Evolutionary conservation across 2,888 invertebrate genomes (phyloP), one percentile per base, ranked within the genome.

Genomic region (Drosophila emarginata): DNA sequence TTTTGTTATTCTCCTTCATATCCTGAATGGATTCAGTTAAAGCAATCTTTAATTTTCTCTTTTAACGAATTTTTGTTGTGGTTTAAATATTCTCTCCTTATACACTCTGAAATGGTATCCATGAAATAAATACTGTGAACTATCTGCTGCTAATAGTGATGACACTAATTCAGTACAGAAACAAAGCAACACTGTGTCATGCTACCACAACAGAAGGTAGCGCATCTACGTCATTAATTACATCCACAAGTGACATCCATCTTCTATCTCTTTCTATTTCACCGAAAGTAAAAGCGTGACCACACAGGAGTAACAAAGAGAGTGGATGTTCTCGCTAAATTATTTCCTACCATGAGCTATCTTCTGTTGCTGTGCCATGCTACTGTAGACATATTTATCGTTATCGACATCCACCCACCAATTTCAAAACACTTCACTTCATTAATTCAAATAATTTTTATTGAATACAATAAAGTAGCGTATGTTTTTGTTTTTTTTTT

Each of bases 1-100:
- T 96, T 79, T 93, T 90, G 64, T 83, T 89, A 64, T 82, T 89
- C 64, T 91, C 90, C 79, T 91, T 91, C 91, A 91, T 91, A 61
- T 32, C 57, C 39, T 28, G 32, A 58, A 53, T 11, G 2, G 6
- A 36, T 14, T 14, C 39, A 39, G 39, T 14, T 14, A 39, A 39
- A 5, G n/a, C 14, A 39, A 45, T 45, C 32, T 32, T 21, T 45
- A 9, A 21, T 45, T 45, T 9, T 45, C 18, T 11, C 45, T 45
- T 45, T 45, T 21, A 15, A 39, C 6, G 5, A 39, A 39, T 45
- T 21, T 21, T 32, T 32, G 32, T 32, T 32, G 32, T 11, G 11
- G 4, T 21, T 21, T 45, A 4, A 11, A 45, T 21, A 11, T 45
- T 45, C 45, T 45, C 12, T 45, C 21, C 0, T 12, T 6, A 18